Evolutionary conservation across 2,888 invertebrate species (phyloP).

Genomic region (Drosophila meridiana): DNA sequence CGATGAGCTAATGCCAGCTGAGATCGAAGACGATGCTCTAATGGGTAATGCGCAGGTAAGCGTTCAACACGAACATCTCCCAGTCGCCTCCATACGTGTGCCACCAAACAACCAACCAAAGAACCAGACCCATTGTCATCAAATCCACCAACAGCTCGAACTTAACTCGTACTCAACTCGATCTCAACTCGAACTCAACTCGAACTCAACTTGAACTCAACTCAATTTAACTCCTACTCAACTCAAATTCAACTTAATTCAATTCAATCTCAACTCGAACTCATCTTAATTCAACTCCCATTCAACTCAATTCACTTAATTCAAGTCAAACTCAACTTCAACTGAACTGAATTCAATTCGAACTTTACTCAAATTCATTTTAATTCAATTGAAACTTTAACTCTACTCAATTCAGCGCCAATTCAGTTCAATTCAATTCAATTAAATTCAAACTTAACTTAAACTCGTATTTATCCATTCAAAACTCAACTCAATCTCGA

Average conservation of each 20-base stretch:
- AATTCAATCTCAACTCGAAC: background rate
- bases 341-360: background rate
- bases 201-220: background rate
- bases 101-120: slow-evolving; percentile 15
- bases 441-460: no score
- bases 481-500: no score
- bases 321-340: background rate
- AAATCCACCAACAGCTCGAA: slow-evolving; percentile 11
- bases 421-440: no score
- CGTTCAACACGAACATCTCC: slow-evolving; percentile 44
- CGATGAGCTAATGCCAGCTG: slow-evolving; percentile 51
- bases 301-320: background rate
- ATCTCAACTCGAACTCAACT: background rate
- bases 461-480: no score
- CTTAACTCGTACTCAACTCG: background rate
- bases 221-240: background rate
- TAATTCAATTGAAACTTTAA: background rate
- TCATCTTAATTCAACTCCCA: background rate
- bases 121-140: slow-evolving; percentile 17
- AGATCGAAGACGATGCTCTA: slow-evolving; percentile 62
- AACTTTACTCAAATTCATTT: background rate
- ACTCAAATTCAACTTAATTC: background rate
- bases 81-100: slow-evolving; percentile 52
- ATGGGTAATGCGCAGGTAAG: slow-evolving; percentile 74
- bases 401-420: background rate